Evolutionary conservation across 1,140 invertebrate genomes (phyloP), one percentile per base, ranked within the genome.

Genomic region (Zaprionus inermis): DNA sequence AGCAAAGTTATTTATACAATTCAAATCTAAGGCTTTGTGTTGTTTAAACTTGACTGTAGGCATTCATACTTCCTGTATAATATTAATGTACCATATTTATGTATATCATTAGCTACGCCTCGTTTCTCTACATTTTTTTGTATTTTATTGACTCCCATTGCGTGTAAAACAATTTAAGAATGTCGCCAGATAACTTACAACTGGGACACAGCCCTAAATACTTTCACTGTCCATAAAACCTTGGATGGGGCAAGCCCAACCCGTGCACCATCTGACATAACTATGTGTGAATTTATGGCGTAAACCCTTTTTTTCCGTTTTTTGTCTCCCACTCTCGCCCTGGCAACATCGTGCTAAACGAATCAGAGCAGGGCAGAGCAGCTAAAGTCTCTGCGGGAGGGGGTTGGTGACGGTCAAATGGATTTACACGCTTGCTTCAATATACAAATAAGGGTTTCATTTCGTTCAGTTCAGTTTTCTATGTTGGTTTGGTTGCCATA

Each of bases 341-440:
- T 16, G 52, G 36, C 3, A 49, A n/a, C 41, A 3, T 14, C 36
- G 20, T 20, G 58, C 69, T 86, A 76, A 81, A 74, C 83, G 83
- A 86, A 86, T 86, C 83, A 86, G 72, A 76, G 59, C 66, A 44
- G 49, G 66, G 54, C 61, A 66, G n/a, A n/a, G n/a, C 46, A 54
- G 32, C 49, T 34, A 52, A 59, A 60, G 38, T 61, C 58, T 38
- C 55, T 36, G 1, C 16, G 28, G 20, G 44, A 30, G 20, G 18
- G 68, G 36, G 75, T 59, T 46, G 60, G 74, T 51, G 55, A 16
- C 34, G 55, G 41, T 61, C 61, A 77, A 81, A 82, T 70, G 84
- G 84, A 89, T 90, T 89, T 89, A 90, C 78, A 89, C 84, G 84
- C 85, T 89, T 89, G 84, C 84, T 55, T 78, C 84, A 66, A 89